Conservation (phyloP, 2,888 invertebrate species). For the Dastarcus helophoroides region DNA sequence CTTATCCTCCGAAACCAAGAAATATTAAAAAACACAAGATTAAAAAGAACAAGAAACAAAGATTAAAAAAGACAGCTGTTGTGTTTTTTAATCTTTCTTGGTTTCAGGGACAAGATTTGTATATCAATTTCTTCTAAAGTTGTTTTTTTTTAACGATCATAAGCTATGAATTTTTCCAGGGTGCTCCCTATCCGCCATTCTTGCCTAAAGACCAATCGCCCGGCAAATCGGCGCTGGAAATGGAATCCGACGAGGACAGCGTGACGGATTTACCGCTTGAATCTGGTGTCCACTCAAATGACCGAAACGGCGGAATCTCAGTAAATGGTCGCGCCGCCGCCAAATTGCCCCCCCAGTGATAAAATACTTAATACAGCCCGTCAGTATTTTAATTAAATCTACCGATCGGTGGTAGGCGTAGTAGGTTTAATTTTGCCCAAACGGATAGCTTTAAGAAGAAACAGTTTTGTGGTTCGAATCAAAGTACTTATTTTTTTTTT, state of each 20-base stretch:
- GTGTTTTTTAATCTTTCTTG: no score
- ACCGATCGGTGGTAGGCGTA: constrained; percentile 2
- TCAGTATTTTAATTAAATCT: constrained; percentile 8
- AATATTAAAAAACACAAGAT: no score
- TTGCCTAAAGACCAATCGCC: constrained; percentile 29
- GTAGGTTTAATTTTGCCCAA: neutral
- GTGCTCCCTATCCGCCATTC: constrained; percentile 36
- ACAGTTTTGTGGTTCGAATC: no score
- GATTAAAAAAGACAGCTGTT: no score
- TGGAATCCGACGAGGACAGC: constrained; percentile 41
- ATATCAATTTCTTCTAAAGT: no score
- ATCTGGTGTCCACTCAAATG: constrained; percentile 58
- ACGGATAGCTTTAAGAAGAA: no score
- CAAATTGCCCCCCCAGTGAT: constrained; percentile 6
- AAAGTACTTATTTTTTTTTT: constrained; percentile 10
- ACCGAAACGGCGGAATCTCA: constrained; percentile 45
- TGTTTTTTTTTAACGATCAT: no score
- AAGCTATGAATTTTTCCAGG: constrained; percentile 11
- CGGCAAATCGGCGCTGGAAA: constrained; percentile 26
- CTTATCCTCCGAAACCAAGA: no score
- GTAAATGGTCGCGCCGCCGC: constrained; percentile 17
- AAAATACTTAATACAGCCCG: constrained; percentile 8
- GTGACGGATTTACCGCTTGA: constrained; percentile 53
- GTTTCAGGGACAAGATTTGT: no score
- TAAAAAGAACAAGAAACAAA: no score